phyloP scores from a whole-genome alignment of 2,113 vertebrate species.

The Poeciliopsis prolifica region DNA sequence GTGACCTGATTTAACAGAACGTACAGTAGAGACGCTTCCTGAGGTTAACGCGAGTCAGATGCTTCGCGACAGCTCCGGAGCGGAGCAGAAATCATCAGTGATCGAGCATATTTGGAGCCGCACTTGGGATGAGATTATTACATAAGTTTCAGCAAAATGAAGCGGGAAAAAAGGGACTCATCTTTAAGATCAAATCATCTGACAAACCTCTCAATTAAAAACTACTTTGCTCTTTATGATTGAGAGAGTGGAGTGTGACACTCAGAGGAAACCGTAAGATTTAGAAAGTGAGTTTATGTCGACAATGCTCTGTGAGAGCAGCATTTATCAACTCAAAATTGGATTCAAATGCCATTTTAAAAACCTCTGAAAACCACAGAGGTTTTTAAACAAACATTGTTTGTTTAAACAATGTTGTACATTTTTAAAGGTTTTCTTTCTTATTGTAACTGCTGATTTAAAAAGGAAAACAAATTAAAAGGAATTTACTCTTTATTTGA shows the following conservation, averaged over 20 bases:
- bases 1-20: not conserved
- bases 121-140: too few relatives aligned
- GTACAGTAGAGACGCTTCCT: not conserved
- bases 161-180: not conserved
- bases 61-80: not conserved
- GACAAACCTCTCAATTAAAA: not conserved
- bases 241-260: not conserved
- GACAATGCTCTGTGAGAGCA: too few relatives aligned
- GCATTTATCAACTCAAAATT: too few relatives aligned
- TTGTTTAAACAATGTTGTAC: too few relatives aligned
- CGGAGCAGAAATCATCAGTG: not conserved
- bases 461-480: too few relatives aligned
- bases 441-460: too few relatives aligned
- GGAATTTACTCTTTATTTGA: too few relatives aligned
- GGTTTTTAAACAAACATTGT: too few relatives aligned
- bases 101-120: not conserved
- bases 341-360: too few relatives aligned
- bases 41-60: not conserved
- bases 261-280: not conserved
- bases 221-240: not conserved
- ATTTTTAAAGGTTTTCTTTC: too few relatives aligned
- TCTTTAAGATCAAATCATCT: not conserved
- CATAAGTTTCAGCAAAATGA: not conserved
- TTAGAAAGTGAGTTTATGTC: not conserved
- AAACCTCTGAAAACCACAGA: too few relatives aligned